Percentiles rank a stretch among this genome's conserved stretches.
Conservation (phyloP, 2,888 invertebrate genomes). For the Crossocerus cetratus region DNA sequence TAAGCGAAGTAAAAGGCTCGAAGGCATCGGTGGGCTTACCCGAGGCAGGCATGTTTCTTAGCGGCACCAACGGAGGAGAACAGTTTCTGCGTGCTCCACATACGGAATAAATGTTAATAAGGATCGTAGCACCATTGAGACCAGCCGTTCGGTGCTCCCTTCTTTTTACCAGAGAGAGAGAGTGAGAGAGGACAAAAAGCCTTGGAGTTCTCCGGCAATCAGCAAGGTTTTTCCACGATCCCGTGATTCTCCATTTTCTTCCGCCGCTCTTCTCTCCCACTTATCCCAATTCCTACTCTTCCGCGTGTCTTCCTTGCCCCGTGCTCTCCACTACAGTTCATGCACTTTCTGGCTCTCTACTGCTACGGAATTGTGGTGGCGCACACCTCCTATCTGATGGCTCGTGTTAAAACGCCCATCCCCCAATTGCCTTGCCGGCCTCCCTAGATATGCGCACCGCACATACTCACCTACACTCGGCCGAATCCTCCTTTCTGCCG, state of each 20-base stretch:
- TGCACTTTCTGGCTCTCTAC: constrained; percentile 32
- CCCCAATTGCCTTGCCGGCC: constrained; percentile 59
- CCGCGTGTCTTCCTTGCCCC: neutral
- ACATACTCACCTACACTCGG: neutral
- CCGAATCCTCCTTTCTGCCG: neutral
- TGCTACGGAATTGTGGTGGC: constrained; percentile 42
- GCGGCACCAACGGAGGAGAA: constrained; percentile 21
- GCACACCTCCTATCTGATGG: constrained; percentile 63
- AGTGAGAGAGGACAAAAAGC: constrained; percentile 34
- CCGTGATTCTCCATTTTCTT: constrained; percentile 45
- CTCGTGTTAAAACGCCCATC: constrained; percentile 71
- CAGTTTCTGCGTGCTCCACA: constrained; percentile 49
- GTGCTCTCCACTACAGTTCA: neutral
- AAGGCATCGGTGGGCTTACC: neutral
- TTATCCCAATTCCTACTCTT: constrained; percentile 1
- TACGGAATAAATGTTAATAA: constrained; percentile 61
- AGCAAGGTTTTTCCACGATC: constrained; percentile 58
- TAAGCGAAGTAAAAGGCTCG: neutral
- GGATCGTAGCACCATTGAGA: no score
- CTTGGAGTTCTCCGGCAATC: constrained; percentile 56
- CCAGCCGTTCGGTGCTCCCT: neutral
- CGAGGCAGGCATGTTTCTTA: no score
- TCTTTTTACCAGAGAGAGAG: constrained; percentile 38
- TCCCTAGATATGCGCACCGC: neutral
- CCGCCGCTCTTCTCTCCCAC: constrained; percentile 20